Conservation (phyloP, 2,113 vertebrate genomes). For the Saccopteryx bilineata region DNA sequence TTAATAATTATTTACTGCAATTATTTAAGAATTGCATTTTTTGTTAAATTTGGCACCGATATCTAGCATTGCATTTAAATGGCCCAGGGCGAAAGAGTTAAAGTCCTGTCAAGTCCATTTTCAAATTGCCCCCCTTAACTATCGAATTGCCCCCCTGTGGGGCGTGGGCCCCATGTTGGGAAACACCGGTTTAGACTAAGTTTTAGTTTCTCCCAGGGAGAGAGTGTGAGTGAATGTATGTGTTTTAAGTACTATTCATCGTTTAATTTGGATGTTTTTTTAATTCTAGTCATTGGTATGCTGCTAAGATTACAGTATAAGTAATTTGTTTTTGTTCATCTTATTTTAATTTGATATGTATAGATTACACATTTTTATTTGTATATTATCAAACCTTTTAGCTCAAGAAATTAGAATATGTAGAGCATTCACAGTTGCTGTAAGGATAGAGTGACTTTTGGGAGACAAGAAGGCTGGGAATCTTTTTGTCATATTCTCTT, state of each 20-base stretch:
- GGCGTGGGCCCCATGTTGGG: too few relatives aligned
- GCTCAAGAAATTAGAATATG: background rate
- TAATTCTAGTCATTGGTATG: background rate
- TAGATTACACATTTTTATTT: conserved; percentile 21
- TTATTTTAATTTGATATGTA: conserved; percentile 29
- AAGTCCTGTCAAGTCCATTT: too few relatives aligned
- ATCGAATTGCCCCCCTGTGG: too few relatives aligned
- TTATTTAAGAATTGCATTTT: too few relatives aligned
- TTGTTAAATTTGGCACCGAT: too few relatives aligned
- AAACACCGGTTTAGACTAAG: background rate
- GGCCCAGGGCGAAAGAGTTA: too few relatives aligned
- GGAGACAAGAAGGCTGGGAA: background rate
- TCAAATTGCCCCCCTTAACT: too few relatives aligned
- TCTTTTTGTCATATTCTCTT: conserved; percentile 2
- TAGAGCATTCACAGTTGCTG: background rate
- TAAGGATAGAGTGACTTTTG: conserved; percentile 11
- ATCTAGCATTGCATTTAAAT: too few relatives aligned
- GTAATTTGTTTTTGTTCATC: conserved; percentile 55
- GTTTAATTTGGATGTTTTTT: conserved; percentile 50
- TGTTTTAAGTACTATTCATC: background rate
- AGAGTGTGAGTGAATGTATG: fast-evolving
- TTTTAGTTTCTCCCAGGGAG: background rate
- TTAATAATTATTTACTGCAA: too few relatives aligned
- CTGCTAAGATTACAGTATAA: conserved; percentile 1
- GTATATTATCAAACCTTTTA: conserved; percentile 15